These are phyloP conservation scores for Xenentodon cancila DNA, from an alignment of 2,797 vertebrate species.

Conservation along the genomic window DNA sequence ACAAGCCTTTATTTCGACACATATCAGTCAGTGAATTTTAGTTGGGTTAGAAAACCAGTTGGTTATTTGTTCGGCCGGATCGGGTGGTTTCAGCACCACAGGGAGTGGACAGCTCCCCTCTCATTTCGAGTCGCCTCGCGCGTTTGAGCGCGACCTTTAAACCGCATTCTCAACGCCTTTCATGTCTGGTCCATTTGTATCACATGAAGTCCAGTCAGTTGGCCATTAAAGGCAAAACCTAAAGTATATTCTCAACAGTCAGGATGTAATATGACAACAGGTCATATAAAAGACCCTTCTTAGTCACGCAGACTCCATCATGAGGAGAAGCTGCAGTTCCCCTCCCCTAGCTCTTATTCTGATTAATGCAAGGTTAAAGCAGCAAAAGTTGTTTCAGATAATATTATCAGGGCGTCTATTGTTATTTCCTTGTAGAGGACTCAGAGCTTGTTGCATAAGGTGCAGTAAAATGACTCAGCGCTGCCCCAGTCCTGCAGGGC, in stretches of 20 bases:
- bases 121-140: slow-evolving; percentile 33
- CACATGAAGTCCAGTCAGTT: slow-evolving; percentile 46
- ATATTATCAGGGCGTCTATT: slow-evolving; percentile 12
- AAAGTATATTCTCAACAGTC: slow-evolving; percentile 29
- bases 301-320: slow-evolving; percentile 12
- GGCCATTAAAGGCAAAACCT: slow-evolving; percentile 32
- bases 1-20: neutral
- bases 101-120: slow-evolving; percentile 62
- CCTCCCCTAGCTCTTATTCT: slow-evolving; percentile 7
- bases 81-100: slow-evolving; percentile 65
- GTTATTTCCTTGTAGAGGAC: slow-evolving; percentile 46
- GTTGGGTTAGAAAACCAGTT: slow-evolving; percentile 15
- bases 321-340: neutral
- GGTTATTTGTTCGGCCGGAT: slow-evolving; percentile 4
- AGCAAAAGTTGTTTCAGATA: slow-evolving; percentile 42
- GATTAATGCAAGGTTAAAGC: slow-evolving; percentile 32
- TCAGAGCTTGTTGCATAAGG: slow-evolving; percentile 79
- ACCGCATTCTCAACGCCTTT: slow-evolving; percentile 18
- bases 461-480: slow-evolving; percentile 85
- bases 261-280: slow-evolving; percentile 33
- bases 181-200: slow-evolving; percentile 51
- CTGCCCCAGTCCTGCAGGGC: slow-evolving; percentile 79
- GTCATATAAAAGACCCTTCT: slow-evolving; percentile 29
- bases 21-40: slow-evolving; percentile 17
- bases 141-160: slow-evolving; percentile 7